Conservation (phyloP, 2,113 vertebrate species). For the Dolichallabes microphthalmus region DNA sequence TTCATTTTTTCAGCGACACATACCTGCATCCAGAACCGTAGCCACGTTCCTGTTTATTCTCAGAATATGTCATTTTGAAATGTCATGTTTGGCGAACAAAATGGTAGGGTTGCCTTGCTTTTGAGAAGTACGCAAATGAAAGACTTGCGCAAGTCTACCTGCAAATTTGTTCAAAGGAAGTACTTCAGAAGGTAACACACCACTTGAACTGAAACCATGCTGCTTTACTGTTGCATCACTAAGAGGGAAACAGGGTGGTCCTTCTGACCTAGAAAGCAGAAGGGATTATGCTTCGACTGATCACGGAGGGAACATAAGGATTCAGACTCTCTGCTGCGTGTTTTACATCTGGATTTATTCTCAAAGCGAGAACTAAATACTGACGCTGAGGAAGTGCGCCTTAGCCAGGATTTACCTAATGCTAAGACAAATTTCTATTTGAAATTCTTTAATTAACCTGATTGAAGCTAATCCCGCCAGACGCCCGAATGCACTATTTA, state of each 20-base stretch:
- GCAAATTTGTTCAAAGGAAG: not conserved
- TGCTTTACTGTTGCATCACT: not conserved
- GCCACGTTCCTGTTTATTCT: not conserved
- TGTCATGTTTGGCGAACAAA: not conserved
- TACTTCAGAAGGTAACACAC: not conserved
- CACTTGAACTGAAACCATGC: not conserved
- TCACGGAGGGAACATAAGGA: not conserved
- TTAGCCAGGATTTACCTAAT: not conserved
- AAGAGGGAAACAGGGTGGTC: not conserved
- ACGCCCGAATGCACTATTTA: not conserved
- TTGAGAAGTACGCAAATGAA: not conserved
- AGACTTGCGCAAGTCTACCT: not conserved
- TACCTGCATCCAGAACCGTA: not conserved
- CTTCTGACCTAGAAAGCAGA: not conserved
- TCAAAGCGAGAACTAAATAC: not conserved
- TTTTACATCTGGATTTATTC: not conserved
- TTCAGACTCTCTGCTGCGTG: not conserved
- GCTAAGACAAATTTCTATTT: not conserved
- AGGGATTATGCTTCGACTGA: not conserved
- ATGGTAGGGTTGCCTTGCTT: not conserved
- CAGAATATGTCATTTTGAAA: not conserved
- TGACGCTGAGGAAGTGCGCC: not conserved
- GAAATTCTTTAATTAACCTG: not conserved
- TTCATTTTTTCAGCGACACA: not conserved
- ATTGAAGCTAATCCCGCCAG: not conserved